Base-by-base conservation (phyloP, 1,140 invertebrate genomes). In the Drosophila pectinifera region DNA sequence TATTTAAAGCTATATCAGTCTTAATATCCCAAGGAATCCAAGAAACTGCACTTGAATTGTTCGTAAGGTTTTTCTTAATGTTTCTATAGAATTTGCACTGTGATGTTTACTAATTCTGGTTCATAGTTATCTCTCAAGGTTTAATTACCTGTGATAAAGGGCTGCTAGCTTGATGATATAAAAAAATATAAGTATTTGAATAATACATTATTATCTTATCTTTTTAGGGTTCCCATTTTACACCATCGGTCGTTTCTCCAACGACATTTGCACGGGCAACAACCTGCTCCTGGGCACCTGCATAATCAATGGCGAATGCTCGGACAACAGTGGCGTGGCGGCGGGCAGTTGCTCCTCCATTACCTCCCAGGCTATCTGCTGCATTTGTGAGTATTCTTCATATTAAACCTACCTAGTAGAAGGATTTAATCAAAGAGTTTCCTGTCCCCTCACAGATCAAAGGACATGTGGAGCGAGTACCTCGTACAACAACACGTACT, bases 401-500 rank as follows among this genome's bases (percentile, higher is more conserved):
- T n/a, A n/a, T n/a, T n/a, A n/a, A n/a, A n/a, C n/a, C n/a, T n/a
- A n/a, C n/a, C n/a, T n/a, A n/a, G n/a, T n/a, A n/a, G 1, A 13
- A 0, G 1, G 1, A 2, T 20, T 11, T 20, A n/a, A n/a, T 26
- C 4, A 18, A 3, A 2, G 13, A 46, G 1, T n/a, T 62, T 6
- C 18, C 0, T 1, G 16, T 18, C 5, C 4, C 4, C 24, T 55
- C 48, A 59, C 58, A 97, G 96, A 96, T 91, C 94, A 95, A 75
- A 93, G 94, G 70, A 93, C 93, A 0, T 97, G 96, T 78, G 95
- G 96, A 5, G 93, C 93, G 8, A 94, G 93, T 0, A 95, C 96
- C 1, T 94, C 94, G 20, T 93, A 95, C 42, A 97, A 97, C 80
- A 96, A 97, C 62, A 97, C 96, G 0, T 97, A 97, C 88, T 97